Evolutionary conservation across 2,113 vertebrate genomes (phyloP), one percentile per base, ranked within the genome.

Genomic region (Propithecus coquereli): DNA sequence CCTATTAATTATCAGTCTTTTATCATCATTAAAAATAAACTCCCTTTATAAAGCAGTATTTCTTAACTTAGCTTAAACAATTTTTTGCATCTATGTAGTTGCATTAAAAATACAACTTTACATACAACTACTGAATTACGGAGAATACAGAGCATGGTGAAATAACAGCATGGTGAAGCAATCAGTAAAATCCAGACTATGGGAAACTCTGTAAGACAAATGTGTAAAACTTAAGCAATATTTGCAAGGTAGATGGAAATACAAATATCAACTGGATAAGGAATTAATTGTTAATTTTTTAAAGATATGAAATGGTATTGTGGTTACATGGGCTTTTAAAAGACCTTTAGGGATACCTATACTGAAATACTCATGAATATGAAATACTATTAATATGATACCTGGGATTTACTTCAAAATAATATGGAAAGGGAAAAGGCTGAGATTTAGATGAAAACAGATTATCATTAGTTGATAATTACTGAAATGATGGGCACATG

Each of bases 361-460:
- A 54, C 25, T 37, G 66, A 68, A 95, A 93, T 70, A 90, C 27
- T 87, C 7, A 74, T 45, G 45, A 86, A 82, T 76, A 16, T 43
- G 40, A 82, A 94, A 90, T 47, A 63, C 12, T 54, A 65, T 54
- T 54, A 54, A 54, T 20, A 54, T 10, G 25, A 76, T 74, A 89
- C 34, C n/a, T 93, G 1, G 3, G 6, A 73, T 95, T 74, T 86
- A 90, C 45, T 87, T 90, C 57, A 54, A 94, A 91, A 77, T 47
- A 63, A 63, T 25, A 27, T 34, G 45, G 37, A 30, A 74, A 14
- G 23, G 52, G 30, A 73, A 43, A 52, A 85, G 37, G 30, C 4
- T 85, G 47, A 85, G 45, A 65, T 92, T 90, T 92, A 66, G 17
- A 81, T 81, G 30, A 77, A 92, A 95, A 93, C 14, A 88, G 30